Conservation (phyloP, 2,113 vertebrate genomes). For the Aphyosemion australe region DNA sequence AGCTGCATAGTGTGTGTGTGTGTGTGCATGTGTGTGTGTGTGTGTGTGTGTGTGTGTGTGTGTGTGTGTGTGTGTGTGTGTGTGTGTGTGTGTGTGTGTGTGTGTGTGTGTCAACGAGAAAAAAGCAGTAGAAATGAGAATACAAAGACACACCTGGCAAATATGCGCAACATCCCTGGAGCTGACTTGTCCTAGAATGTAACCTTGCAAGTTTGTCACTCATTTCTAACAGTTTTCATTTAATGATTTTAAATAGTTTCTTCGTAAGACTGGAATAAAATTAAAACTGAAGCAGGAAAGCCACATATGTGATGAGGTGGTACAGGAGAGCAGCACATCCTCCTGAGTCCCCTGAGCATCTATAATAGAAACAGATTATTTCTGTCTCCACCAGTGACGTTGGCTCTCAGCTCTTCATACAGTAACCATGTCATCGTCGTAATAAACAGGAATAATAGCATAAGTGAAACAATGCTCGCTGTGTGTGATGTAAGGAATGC, state of each 20-base stretch:
- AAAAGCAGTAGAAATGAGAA: background rate
- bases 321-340: slow-evolving; percentile 30
- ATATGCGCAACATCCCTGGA: slow-evolving; percentile 27
- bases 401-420: slow-evolving; percentile 28
- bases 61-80: no score
- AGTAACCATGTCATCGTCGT: slow-evolving; percentile 9
- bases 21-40: background rate
- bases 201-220: slow-evolving; percentile 43
- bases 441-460: background rate
- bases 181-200: slow-evolving; percentile 40
- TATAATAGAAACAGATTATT: slow-evolving; percentile 72
- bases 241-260: slow-evolving; percentile 11
- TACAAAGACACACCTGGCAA: slow-evolving; percentile 25
- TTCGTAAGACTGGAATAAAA: slow-evolving; percentile 2
- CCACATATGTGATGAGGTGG: slow-evolving; percentile 2
- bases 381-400: slow-evolving; percentile 59
- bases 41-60: no score
- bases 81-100: slow-evolving; percentile 18
- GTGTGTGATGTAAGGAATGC: background rate
- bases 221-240: slow-evolving; percentile 14
- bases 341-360: slow-evolving; percentile 42
- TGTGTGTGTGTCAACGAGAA: background rate
- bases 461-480: slow-evolving; percentile 4
- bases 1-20: slow-evolving; percentile 18
- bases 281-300: slow-evolving; percentile 3